Evolutionary conservation across 2,113 vertebrate genomes (phyloP).

Genomic region (Epinephelus lanceolatus): DNA sequence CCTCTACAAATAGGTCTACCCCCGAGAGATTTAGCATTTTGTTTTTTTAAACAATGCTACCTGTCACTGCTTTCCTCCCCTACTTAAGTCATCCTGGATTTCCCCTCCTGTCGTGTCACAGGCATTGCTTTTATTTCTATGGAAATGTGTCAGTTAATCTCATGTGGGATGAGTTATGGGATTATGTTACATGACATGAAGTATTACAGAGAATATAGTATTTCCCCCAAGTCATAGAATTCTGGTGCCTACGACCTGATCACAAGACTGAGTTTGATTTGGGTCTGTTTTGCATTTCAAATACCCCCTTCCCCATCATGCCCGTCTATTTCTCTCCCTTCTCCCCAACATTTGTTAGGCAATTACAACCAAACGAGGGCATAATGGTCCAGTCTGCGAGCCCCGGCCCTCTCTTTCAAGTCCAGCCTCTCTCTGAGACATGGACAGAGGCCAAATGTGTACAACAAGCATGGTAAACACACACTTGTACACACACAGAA

Average conservation of each 20-base stretch:
- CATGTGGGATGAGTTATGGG: slow-evolving; percentile 26
- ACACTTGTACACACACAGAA: slow-evolving; percentile 29
- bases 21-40: slow-evolving; percentile 7
- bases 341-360: slow-evolving; percentile 79
- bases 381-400: slow-evolving; percentile 57
- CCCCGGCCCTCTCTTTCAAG: slow-evolving; percentile 53
- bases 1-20: slow-evolving; percentile 1
- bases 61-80: slow-evolving; percentile 27
- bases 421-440: slow-evolving; percentile 38
- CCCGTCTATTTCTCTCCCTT: slow-evolving; percentile 40
- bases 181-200: slow-evolving; percentile 25
- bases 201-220: neutral
- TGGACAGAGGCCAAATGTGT: slow-evolving; percentile 58
- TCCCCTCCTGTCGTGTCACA: slow-evolving; percentile 37
- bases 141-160: slow-evolving; percentile 52
- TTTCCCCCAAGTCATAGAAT: neutral
- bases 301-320: slow-evolving; percentile 3
- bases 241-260: neutral
- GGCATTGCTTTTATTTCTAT: slow-evolving; percentile 27
- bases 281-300: slow-evolving; percentile 64
- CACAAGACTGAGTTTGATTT: slow-evolving; percentile 17
- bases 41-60: slow-evolving; percentile 45
- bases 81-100: slow-evolving; percentile 55
- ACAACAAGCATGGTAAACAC: slow-evolving; percentile 51
- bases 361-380: slow-evolving; percentile 79